Evolutionary conservation across 2,113 vertebrate species (phyloP).

Genomic region (Macaca mulatta): DNA sequence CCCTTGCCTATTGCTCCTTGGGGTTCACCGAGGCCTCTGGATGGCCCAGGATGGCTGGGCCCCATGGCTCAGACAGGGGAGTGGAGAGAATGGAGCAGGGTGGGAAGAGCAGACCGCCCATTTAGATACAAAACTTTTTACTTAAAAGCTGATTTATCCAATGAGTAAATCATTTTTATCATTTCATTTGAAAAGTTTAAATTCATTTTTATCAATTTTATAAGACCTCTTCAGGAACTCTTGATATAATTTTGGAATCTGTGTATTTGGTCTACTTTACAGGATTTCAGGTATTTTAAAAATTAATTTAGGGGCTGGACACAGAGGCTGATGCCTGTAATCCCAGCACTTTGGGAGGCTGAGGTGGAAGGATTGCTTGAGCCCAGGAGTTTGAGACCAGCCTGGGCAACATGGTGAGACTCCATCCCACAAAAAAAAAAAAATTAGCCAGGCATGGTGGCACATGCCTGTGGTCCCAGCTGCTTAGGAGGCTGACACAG

Average conservation of each 20-base stretch:
- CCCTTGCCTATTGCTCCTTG: neutral
- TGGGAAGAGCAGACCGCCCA: neutral
- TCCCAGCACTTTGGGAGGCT: neutral
- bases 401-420: neutral
- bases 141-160: neutral
- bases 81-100: neutral
- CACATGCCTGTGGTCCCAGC: neutral
- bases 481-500: neutral
- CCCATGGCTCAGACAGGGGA: neutral
- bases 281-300: conserved; percentile 22
- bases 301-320: neutral
- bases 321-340: neutral
- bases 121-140: neutral
- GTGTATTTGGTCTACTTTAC: conserved; percentile 10
- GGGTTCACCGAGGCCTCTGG: neutral
- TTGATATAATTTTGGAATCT: neutral
- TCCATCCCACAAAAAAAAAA: neutral
- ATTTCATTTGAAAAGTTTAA: neutral
- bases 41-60: neutral
- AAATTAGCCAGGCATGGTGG: neutral
- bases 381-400: neutral
- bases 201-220: neutral
- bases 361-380: neutral
- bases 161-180: neutral
- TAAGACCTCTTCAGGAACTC: neutral